Base-by-base conservation (phyloP, 2,113 vertebrate species). In the Eulacestoma nigropectus region DNA sequence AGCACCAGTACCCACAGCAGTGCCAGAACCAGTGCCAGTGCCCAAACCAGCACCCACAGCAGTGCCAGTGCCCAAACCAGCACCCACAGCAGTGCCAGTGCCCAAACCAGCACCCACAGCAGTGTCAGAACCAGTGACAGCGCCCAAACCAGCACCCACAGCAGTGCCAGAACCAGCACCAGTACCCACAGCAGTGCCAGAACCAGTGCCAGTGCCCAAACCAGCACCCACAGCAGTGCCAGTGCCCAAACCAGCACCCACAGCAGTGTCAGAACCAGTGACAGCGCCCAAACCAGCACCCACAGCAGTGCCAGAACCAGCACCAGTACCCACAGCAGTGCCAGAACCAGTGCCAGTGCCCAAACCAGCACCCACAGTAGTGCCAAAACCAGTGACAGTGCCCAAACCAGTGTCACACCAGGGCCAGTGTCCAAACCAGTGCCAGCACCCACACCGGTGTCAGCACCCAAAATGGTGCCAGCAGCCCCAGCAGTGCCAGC, bases 401-500 rank as follows among this genome's bases (percentile, higher is more conserved):
- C 10, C 44, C 9, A 20, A 16, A 23, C 9, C 27, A 22, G 26
- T 11, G 4, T 13, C 33, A 55, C 9, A 21, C 7, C 30, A 8
- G 1, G 0, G 3, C 2, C 62, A n/a, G 30, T 6, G 4, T 2
- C 46, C 16, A 20, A 16, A 47, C 50, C 13, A 22, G 50, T 7
- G 47, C 3, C 63, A 27, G 15, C 15, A 44, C 3, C 60, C 9
- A 3, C n/a, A n/a, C n/a, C 41, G 13, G 41, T 12, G 41, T 21
- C 82, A 49, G 13, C 10, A 11, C 5, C 11, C 9, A 5, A 3
- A 46, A 4, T 52, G 19, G 32, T 4, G 26, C 32, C 55, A 59
- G 37, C 30, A 52, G 3, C 12, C 16, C 8, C 13, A 27, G 18
- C 44, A 32, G n/a, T 2, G 5, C 56, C 77, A 41, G 6, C 17